A percentile compares a stretch with the other conserved stretches of the same genome.
These are phyloP conservation scores for Pyrgilauda ruficollis DNA, from an alignment of 2,113 vertebrate species.

Conservation along the genomic window DNA sequence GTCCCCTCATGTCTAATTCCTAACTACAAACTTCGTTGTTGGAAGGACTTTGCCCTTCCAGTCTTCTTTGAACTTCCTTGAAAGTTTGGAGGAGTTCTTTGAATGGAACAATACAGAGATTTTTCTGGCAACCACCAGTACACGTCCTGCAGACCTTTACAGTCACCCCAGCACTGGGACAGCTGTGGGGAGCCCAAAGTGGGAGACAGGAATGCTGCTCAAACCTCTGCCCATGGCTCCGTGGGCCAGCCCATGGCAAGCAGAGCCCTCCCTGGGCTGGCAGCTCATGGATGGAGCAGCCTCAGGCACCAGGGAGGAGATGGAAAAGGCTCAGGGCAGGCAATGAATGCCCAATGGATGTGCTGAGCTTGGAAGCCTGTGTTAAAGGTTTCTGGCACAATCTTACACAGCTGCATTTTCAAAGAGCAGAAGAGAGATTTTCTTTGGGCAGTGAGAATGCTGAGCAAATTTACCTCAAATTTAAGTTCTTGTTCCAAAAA, in stretches of 20 bases:
- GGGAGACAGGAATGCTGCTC: neutral
- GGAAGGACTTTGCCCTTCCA: neutral
- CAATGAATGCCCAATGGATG: fast-evolving
- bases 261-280: neutral
- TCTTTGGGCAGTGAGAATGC: neutral
- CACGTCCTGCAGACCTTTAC: neutral
- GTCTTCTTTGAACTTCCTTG: neutral
- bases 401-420: neutral
- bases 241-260: too few relatives aligned
- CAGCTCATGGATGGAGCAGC: neutral
- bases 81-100: neutral
- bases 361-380: neutral
- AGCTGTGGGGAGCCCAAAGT: fast-evolving
- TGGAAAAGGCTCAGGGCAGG: neutral
- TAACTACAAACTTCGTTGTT: neutral
- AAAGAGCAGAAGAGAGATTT: neutral
- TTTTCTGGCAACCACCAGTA: neutral
- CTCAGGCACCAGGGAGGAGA: neutral
- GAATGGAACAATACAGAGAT: neutral
- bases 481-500: neutral
- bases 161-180: neutral
- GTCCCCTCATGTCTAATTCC: neutral
- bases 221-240: fast-evolving
- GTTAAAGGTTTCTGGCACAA: neutral
- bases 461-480: neutral